phyloP scores from a whole-genome alignment of 1,140 invertebrate genomes.

The Drosophila obscura region DNA sequence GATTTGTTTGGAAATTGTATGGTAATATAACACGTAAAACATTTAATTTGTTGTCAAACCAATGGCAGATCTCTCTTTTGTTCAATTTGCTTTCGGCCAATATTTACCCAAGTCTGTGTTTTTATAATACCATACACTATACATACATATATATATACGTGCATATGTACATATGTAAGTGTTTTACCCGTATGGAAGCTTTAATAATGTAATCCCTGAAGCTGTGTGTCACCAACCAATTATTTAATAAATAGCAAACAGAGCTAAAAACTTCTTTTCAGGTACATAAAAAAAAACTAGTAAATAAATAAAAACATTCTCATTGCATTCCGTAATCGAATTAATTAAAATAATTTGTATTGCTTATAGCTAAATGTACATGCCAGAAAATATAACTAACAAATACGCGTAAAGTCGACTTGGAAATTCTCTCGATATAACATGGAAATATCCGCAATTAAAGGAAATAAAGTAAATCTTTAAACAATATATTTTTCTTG shows the following conservation, averaged over 20 bases:
- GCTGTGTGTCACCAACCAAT: slow-evolving; percentile 31
- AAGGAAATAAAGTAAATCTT: slow-evolving; percentile 4
- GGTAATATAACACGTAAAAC: slow-evolving; percentile 6
- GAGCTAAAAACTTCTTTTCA: slow-evolving; percentile 8
- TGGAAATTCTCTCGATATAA: slow-evolving; percentile 21
- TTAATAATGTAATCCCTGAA: slow-evolving; percentile 46
- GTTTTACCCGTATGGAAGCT: not conserved
- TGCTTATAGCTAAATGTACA: slow-evolving; percentile 3
- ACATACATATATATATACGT: not conserved
- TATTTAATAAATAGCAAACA: slow-evolving; percentile 45
- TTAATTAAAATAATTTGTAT: slow-evolving; percentile 51
- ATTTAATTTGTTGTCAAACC: slow-evolving; percentile 47
- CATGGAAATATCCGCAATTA: not conserved
- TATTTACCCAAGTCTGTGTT: slow-evolving; percentile 22
- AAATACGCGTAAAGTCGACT: slow-evolving; percentile 3
- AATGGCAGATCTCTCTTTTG: slow-evolving; percentile 12
- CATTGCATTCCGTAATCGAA: slow-evolving; percentile 48
- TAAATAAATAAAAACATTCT: slow-evolving; percentile 8
- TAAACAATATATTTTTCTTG: slow-evolving; percentile 13
- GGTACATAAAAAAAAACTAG: slow-evolving; percentile 3
- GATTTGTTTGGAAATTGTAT: too few relatives aligned
- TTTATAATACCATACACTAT: slow-evolving; percentile 31
- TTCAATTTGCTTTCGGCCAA: slow-evolving; percentile 18
- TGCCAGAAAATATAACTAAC: not conserved
- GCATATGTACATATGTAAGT: not conserved